Percentiles rank a stretch among this genome's conserved stretches.
Evolutionary conservation across 2,113 vertebrate species (phyloP).

Genomic region (Aegithalos caudatus): DNA sequence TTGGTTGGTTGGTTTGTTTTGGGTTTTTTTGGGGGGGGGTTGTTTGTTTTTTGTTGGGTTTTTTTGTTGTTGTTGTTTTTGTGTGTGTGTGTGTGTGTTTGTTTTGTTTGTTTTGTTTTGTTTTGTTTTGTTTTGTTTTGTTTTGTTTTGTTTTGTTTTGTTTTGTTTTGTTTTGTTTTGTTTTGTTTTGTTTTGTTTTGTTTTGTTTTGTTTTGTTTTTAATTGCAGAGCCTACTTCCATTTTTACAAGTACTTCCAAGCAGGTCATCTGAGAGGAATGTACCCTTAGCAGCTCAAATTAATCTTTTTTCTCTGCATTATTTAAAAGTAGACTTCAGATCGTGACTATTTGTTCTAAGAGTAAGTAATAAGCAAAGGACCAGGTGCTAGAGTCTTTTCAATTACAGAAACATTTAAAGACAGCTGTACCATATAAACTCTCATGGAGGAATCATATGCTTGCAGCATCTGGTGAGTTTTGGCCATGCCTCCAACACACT

Average conservation of each 20-base stretch:
- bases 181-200: background rate
- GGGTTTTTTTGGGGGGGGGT: too few species aligned
- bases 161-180: background rate
- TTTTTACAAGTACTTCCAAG: background rate
- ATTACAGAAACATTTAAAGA: slow-evolving; percentile 68
- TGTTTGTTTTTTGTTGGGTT: too few species aligned
- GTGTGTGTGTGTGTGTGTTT: too few species aligned
- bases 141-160: background rate
- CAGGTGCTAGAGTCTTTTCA: slow-evolving; percentile 71
- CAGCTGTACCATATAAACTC: slow-evolving; percentile 72
- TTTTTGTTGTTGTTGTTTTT: too few species aligned
- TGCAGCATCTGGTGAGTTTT: slow-evolving; percentile 68
- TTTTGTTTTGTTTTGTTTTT: background rate
- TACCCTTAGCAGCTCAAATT: background rate
- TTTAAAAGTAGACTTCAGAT: slow-evolving; percentile 58
- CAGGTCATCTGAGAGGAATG: background rate
- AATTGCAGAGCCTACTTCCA: background rate
- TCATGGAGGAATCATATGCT: slow-evolving; percentile 69
- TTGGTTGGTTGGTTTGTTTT: too few species aligned
- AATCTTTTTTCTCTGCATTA: slow-evolving; percentile 20
- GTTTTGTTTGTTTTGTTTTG: too few species aligned
- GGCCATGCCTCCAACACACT: slow-evolving; percentile 27
- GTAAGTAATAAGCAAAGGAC: slow-evolving; percentile 68
- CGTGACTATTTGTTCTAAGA: slow-evolving; percentile 33
- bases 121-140: background rate